Base-by-base conservation (phyloP, 2,113 vertebrate species). In the Paradoxurus hermaphroditus region DNA sequence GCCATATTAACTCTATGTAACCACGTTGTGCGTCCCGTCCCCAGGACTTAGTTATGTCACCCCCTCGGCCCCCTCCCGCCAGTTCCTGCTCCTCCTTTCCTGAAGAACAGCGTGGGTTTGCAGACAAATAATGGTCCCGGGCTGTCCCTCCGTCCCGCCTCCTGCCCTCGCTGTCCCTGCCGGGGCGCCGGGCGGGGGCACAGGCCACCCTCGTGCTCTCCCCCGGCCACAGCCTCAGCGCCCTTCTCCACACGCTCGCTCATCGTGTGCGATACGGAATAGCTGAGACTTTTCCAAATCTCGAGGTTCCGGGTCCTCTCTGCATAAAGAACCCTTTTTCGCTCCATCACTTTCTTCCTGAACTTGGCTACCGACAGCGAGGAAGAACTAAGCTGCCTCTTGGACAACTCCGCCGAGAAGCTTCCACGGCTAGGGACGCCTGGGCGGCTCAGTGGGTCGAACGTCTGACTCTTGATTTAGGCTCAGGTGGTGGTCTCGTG, bases 1-100 rank as follows among this genome's bases (percentile, higher is more conserved):
- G 12, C 46, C 46, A 49, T 49, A 49, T 49, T 7, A 56, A 56
- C 53, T 56, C 19, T 21, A 23, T 9, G 56, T 59, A 3, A 23
- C 31, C 6, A 7, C 0, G 87, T 1, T 1, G 5, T n/a, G 3
- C 5, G 3, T 44, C 5, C 0, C 6, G 4, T 4, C 78, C 36
- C 29, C 19, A 1, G 49, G 0, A 13, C 51, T 59, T 7, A 44
- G 8, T 21, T 25, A 4, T 70, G 36, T 82, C 16, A 23, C 12
- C 5, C 14, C 19, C 15, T 87, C 31, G 4, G 27, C 13, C 3
- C 16, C 46, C 49, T 49, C 4, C 31, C 10, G 23, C n/a, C 9
- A 7, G 1, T 3, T 44, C 21, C 14, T 31, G 0, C 13, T 18
- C 21, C 51, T 46, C 79, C 53, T 29, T 62, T 53, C 49, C 29